A percentile compares a stretch with the other conserved stretches of the same genome.
Evolutionary conservation across 2,888 invertebrate genomes (phyloP).

Genomic region (Syrphus vitripennis): DNA sequence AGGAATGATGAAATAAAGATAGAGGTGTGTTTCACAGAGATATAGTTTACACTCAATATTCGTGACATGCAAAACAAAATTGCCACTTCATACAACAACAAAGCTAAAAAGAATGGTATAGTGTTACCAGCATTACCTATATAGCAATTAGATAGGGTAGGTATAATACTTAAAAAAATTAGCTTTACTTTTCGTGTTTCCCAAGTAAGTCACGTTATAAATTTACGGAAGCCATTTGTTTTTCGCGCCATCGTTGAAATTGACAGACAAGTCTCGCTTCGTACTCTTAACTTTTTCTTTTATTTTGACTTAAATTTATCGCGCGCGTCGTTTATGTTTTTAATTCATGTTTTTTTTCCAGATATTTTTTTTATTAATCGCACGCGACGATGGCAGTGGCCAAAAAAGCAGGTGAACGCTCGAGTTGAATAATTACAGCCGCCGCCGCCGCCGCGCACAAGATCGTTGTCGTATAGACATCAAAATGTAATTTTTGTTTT

Average conservation of each 20-base stretch:
- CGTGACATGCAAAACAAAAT: background rate
- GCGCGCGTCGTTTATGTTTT: background rate
- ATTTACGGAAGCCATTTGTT: conserved; percentile 4
- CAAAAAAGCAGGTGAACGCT: conserved; percentile 29
- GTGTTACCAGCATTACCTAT: background rate
- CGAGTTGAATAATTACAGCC: conserved; percentile 10
- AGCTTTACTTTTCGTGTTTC: background rate
- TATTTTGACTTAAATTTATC: conserved; percentile 6
- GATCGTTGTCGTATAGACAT: background rate
- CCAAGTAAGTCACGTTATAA: background rate
- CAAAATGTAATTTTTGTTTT: background rate
- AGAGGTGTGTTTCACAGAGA: no score
- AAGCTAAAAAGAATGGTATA: background rate
- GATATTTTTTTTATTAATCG: background rate
- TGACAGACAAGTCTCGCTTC: background rate
- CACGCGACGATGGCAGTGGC: conserved; percentile 23
- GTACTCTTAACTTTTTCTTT: background rate
- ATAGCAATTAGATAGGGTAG: conserved; percentile 20
- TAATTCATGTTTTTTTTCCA: background rate
- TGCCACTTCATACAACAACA: background rate
- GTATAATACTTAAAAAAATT: background rate
- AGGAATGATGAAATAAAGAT: background rate
- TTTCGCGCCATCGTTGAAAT: background rate
- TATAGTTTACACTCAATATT: background rate
- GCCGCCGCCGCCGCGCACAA: background rate